Evolutionary conservation across 2,888 invertebrate species (phyloP).

Genomic region (Pyralis farinalis): DNA sequence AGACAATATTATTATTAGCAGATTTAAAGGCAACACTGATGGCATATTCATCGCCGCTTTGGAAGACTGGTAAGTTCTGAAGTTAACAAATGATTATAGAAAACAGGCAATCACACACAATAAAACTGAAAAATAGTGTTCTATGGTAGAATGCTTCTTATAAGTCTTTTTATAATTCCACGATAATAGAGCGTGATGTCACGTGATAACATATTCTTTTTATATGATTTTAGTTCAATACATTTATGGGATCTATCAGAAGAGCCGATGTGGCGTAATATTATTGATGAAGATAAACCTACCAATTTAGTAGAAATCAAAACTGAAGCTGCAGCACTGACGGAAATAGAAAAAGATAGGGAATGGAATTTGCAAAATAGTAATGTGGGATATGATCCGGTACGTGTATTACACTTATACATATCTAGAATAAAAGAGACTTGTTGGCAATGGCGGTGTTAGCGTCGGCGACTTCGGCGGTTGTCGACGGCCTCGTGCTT

Average conservation of each 20-base stretch:
- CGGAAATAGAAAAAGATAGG: conserved; percentile 45
- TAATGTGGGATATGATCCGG: conserved; percentile 31
- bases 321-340: conserved; percentile 19
- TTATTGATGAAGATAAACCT: conserved; percentile 31
- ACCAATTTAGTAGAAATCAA: conserved; percentile 37
- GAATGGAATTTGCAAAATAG: conserved; percentile 54
- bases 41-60: conserved; percentile 63
- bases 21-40: conserved; percentile 48
- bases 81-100: too few species aligned
- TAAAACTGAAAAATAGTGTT: too few species aligned
- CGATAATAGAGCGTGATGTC: too few species aligned
- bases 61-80: conserved; percentile 57
- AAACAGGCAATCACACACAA: too few species aligned
- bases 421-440: too few species aligned
- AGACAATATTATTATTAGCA: conserved; percentile 50
- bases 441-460: too few species aligned
- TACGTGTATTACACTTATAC: conserved; percentile 21
- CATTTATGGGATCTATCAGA: conserved; percentile 70
- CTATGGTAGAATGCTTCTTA: too few species aligned
- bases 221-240: conserved; percentile 55
- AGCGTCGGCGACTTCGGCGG: too few species aligned
- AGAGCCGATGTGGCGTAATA: conserved; percentile 45
- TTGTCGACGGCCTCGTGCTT: too few species aligned
- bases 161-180: too few species aligned
- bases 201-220: too few species aligned